Conservation (phyloP, 2,888 invertebrate genomes). For the Cyaniris semiargus region DNA sequence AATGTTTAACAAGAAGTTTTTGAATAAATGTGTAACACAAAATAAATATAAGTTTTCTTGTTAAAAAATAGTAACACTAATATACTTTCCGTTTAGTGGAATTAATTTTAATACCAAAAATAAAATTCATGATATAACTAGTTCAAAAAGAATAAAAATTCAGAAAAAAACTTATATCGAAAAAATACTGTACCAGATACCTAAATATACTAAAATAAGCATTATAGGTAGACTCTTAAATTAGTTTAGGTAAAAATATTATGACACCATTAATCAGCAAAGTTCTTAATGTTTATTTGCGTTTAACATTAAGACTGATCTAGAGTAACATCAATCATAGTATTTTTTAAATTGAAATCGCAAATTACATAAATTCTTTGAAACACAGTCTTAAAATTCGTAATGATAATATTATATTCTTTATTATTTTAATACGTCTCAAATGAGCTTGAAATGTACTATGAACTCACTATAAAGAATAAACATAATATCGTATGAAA, state of each 20-base stretch:
- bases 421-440: conserved; percentile 11
- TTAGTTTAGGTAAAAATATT: background rate
- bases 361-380: background rate
- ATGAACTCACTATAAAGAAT: background rate
- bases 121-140: too few relatives aligned
- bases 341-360: background rate
- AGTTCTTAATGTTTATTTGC: too few relatives aligned
- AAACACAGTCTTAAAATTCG: conserved; percentile 28
- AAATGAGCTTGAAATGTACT: background rate
- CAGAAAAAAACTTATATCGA: too few relatives aligned
- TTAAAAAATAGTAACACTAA: background rate
- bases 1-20: background rate
- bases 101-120: background rate
- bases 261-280: background rate
- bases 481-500: too few relatives aligned
- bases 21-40: background rate
- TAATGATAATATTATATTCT: background rate
- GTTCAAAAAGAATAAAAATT: too few relatives aligned
- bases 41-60: background rate
- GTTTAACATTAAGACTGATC: background rate
- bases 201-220: background rate
- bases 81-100: background rate
- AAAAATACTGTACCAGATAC: background rate
- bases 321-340: background rate
- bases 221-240: too few relatives aligned